Evolutionary conservation across 2,888 invertebrate genomes (phyloP), one percentile per base, ranked within the genome.

Genomic region (Microchrysa polita): DNA sequence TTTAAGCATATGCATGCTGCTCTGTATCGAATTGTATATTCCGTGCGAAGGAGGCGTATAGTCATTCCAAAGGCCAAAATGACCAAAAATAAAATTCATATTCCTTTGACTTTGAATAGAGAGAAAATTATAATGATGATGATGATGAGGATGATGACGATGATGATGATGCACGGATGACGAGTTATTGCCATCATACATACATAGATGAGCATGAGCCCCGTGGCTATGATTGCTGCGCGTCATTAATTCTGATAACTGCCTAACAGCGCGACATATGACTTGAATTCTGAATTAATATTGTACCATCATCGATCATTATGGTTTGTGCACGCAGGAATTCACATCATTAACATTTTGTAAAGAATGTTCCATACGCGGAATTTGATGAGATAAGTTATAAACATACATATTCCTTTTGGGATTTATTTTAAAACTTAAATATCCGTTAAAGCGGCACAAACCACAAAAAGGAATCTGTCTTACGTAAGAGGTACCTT

Each of bases 161-260:
- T 63, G 34, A 44, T 9, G 44, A 42, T 4, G 7, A 44, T 63
- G 42, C n/a, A 44, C 16, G 9, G 63, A 65, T 65, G 65, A 65
- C 44, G 65, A 65, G 65, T 65, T 14, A 44, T 20, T 34, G 10
- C 20, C 9, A 10, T 48, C n/a, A 44, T 65, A 65, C 48, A n/a
- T n/a, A n/a, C n/a, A n/a, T n/a, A n/a, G n/a, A n/a, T n/a, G n/a
- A n/a, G n/a, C n/a, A 65, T 22, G 65, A 18, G 44, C 20, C 65
- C 44, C 44, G 44, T 65, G 20, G 44, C 9, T 65, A 34, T 34
- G 23, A 44, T 48, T 22, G 44, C 42, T n/a, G n/a, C 55, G 57
- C 69, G 55, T 55, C 69, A 69, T 69, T 69, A 55, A 69, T 69
- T 69, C 40, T 42, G 69, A 69, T 55, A 69, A 69, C 69, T 69